Base-by-base conservation (phyloP, 2,888 invertebrate species). In the Tipula helvola region DNA sequence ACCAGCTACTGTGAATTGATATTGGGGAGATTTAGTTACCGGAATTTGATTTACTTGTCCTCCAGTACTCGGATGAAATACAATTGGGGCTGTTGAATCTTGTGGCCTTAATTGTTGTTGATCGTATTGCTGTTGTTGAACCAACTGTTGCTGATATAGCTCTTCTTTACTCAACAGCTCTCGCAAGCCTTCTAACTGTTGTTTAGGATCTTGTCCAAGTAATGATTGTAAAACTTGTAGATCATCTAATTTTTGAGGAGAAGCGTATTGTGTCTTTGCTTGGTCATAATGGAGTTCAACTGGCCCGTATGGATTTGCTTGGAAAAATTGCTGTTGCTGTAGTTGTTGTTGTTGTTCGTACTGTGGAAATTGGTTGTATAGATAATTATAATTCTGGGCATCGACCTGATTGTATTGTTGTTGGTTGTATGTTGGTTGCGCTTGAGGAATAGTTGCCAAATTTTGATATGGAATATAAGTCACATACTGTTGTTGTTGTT, bases 21-120 rank as follows among this genome's bases (percentile, higher is more conserved):
- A 85, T 42, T 18, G 18, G 2, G 85, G 85, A n/a, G 10, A 8
- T 84, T 84, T 39, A 57, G 86, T n/a, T 36, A 57, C 57, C 42
- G 47, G 28, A 28, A 36, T 12, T 84, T 84, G 84, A 84, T 84
- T 42, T 8, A 16, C 12, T 87, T 84, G 86, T 13, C 42, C 28
- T 36, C 12, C 42, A 1, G 86, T 87, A 10, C 2, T 71, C 1
- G 90, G 90, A 87, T 90, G 91, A 85, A 91, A 91, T 4, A 90
- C 89, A 57, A 91, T 90, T 2, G 91, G 91, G 0, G 91, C 89
- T 0, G 90, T 91, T 87, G 88, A 91, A 42, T 90, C 90, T 88
- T 91, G 90, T 0, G 91, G 90, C 0, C 89, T 89, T 12, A 88
- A n/a, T 47, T 18, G 86, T n/a, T 86, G 39, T 39, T 18, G 16